Conservation (phyloP, 2,113 vertebrate genomes). For the Irena cyanogastra region DNA sequence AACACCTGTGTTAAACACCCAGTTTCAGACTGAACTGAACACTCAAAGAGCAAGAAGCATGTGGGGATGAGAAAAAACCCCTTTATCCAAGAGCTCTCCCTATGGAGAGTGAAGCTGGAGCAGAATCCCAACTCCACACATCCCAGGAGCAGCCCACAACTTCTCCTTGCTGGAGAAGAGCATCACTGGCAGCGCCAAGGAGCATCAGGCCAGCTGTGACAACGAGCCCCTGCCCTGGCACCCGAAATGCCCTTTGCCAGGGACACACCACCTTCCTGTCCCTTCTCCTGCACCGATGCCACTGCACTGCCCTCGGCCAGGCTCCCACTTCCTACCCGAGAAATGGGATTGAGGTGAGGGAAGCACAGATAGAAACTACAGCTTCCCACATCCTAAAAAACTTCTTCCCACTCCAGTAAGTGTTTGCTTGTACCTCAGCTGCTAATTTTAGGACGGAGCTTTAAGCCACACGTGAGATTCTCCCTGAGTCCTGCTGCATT, state of each 20-base stretch:
- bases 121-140: not conserved
- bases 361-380: not conserved
- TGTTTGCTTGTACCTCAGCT: not conserved
- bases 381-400: not conserved
- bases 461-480: not conserved
- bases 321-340: not conserved
- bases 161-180: not conserved
- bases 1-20: not conserved
- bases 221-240: fast-evolving
- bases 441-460: not conserved
- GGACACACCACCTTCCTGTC: not conserved
- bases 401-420: not conserved
- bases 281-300: fast-evolving
- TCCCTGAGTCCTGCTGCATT: not conserved
- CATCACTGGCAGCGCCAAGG: not conserved
- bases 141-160: not conserved
- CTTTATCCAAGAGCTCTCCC: not conserved
- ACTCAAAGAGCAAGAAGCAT: not conserved
- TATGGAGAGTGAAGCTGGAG: not conserved
- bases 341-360: not conserved
- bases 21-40: not conserved
- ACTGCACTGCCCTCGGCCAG: fast-evolving
- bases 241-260: fast-evolving
- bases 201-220: not conserved
- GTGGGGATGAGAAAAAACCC: fast-evolving